Base-by-base conservation (phyloP, 92 coral and sea anemone genomes). In the Umimayanthus chanpuru region DNA sequence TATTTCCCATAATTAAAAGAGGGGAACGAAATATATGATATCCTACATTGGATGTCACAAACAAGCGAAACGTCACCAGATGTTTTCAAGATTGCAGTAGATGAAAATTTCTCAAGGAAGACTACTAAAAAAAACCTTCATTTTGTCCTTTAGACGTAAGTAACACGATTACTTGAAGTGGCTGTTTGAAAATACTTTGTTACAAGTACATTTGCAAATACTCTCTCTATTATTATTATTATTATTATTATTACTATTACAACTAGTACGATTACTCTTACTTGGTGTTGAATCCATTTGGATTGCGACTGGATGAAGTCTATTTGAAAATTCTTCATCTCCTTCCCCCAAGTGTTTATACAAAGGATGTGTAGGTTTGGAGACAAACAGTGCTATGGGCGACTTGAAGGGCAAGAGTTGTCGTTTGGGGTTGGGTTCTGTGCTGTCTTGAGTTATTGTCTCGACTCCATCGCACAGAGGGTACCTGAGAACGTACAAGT, bases 361-460 rank as follows among this genome's bases (percentile, higher is more conserved):
- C 74, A 4, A 26, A 28, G 74, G 36, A 3, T 70, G 74, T 2
- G 74, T 25, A 26, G 74, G 74, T 30, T 73, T 73, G 2, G 49
- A 16, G 41, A 73, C 47, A 73, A 73, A 73, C 78, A 73, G 78
- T 11, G 78, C 49, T 32, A 73, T 73, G 26, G 78, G 78, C 39
- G 78, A 73, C 18, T 73, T 38, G 49, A 73, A 73, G 21, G 78
- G 78, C 78, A 73, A 32, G 9, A 73, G 41, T 38, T 32, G 2
- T 30, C 78, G 78, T 15, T 5, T 9, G 11, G 78, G 78, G 10
- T 73, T 18, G 25, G 4, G 23, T 15, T 73, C 78, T 32, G 78
- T 73, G 44, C 20, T 3, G 23, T 73, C 78, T 11, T 14, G 15
- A 21, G 39, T 18, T 41, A 38, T 18, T 9, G 43, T 16, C 49